Evolutionary conservation across 2,113 vertebrate species (phyloP).

Genomic region (Ceyx margarethae): DNA sequence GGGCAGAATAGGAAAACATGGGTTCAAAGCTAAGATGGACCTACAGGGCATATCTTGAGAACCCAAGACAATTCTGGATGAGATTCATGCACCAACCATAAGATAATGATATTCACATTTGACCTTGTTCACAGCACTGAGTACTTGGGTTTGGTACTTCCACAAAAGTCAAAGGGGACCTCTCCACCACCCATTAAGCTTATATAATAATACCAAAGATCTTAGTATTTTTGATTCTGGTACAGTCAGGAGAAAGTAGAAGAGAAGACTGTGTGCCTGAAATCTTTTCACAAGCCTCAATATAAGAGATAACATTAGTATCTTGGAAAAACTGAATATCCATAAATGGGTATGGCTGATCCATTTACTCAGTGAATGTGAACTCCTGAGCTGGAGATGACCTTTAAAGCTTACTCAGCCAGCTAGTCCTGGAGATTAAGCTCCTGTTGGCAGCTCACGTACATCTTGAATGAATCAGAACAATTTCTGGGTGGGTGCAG

Average conservation of each 20-base stretch:
- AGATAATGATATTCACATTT: background rate
- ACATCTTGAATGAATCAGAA: conserved; percentile 15
- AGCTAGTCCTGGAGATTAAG: conserved; percentile 11
- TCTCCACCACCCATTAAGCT: background rate
- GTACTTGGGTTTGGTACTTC: background rate
- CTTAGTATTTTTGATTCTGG: background rate
- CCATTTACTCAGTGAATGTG: background rate
- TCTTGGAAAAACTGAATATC: background rate
- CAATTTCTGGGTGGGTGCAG: background rate
- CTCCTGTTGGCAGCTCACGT: background rate
- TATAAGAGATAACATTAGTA: background rate
- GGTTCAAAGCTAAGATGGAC: background rate
- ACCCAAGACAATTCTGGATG: background rate
- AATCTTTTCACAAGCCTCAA: background rate
- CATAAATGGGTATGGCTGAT: background rate
- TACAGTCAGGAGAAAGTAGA: background rate
- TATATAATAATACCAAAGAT: background rate
- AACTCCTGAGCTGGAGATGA: background rate
- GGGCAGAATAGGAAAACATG: background rate
- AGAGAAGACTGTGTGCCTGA: background rate
- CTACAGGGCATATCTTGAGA: background rate
- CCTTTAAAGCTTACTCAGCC: conserved; percentile 4
- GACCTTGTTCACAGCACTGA: background rate
- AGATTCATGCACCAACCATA: background rate
- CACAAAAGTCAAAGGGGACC: background rate